These are phyloP conservation scores for Drosophila tani DNA, from an alignment of 1,140 invertebrate genomes.

Conservation along the genomic window DNA sequence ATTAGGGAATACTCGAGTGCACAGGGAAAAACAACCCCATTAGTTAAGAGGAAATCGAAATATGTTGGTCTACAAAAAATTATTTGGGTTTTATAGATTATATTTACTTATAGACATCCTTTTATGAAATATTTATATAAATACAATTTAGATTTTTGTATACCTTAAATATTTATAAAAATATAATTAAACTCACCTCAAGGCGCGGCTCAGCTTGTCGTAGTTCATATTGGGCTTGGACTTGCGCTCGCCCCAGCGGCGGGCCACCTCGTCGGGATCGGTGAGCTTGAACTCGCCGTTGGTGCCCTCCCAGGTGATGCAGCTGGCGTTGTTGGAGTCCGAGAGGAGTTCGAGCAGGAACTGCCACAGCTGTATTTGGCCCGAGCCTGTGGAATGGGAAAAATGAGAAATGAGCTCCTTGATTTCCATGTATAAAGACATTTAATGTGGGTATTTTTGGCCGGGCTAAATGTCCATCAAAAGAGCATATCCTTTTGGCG, in stretches of 20 bases:
- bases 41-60: neutral
- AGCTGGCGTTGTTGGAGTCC: slow-evolving; percentile 95
- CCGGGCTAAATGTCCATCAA: slow-evolving; percentile 79
- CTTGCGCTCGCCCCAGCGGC: slow-evolving; percentile 98
- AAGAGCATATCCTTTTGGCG: slow-evolving; percentile 76
- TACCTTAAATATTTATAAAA: neutral
- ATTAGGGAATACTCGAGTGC: slow-evolving; percentile 65
- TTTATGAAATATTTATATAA: neutral
- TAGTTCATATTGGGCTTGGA: slow-evolving; percentile 99
- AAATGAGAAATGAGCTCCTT: slow-evolving; percentile 28
- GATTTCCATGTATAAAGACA: slow-evolving; percentile 46
- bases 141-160: too few relatives aligned
- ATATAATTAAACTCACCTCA: slow-evolving; percentile 90
- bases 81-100: neutral
- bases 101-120: neutral
- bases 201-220: slow-evolving; percentile 98
- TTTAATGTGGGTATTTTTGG: slow-evolving; percentile 70
- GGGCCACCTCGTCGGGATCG: slow-evolving; percentile 98
- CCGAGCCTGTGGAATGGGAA: slow-evolving; percentile 89
- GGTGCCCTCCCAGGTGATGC: slow-evolving; percentile 98
- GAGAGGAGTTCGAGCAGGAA: slow-evolving; percentile 98
- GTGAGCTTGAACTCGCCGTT: slow-evolving; percentile 99
- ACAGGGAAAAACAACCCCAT: slow-evolving; percentile 44
- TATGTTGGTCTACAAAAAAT: neutral
- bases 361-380: slow-evolving; percentile 99